These are phyloP conservation scores for Amphiprion ocellaris DNA, from an alignment of 2,113 vertebrate genomes.

Conservation along the genomic window DNA sequence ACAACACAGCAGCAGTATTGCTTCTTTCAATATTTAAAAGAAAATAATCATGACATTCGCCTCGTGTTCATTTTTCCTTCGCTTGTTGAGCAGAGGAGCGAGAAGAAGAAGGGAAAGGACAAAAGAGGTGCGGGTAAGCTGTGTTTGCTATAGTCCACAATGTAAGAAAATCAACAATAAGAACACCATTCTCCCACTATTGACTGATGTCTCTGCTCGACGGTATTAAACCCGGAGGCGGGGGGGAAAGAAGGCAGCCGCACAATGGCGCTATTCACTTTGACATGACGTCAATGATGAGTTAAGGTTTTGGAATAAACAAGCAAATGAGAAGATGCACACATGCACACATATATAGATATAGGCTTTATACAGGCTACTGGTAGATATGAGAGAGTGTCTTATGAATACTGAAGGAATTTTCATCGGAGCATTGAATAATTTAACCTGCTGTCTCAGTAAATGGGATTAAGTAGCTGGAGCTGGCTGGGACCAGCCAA, in stretches of 20 bases:
- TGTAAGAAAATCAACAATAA: constrained; percentile 53
- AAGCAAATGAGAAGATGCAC: constrained; percentile 6
- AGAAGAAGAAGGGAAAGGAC: neutral
- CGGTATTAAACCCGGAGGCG: constrained; percentile 19
- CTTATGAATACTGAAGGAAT: constrained; percentile 48
- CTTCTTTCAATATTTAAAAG: constrained; percentile 31
- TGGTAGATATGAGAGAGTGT: constrained; percentile 14
- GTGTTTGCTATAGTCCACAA: constrained; percentile 16
- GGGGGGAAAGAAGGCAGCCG: neutral
- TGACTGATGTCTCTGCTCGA: constrained; percentile 24
- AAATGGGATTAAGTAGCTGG: constrained; percentile 59
- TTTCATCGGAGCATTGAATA: constrained; percentile 70
- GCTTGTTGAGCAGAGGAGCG: neutral
- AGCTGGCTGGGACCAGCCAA: constrained; percentile 43
- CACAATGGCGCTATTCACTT: constrained; percentile 16
- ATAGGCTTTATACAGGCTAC: neutral
- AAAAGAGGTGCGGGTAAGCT: constrained; percentile 3
- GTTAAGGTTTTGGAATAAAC: constrained; percentile 27
- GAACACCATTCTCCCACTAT: constrained; percentile 1
- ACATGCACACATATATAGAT: constrained; percentile 6
- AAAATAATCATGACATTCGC: constrained; percentile 43
- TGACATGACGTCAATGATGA: constrained; percentile 31
- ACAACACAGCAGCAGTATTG: constrained; percentile 28
- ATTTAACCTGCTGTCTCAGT: constrained; percentile 62
- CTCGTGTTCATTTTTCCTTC: constrained; percentile 15